Percentiles rank a stretch among this genome's conserved stretches.
Conservation (phyloP, 2,888 invertebrate species). For the Harmothoe impar region DNA sequence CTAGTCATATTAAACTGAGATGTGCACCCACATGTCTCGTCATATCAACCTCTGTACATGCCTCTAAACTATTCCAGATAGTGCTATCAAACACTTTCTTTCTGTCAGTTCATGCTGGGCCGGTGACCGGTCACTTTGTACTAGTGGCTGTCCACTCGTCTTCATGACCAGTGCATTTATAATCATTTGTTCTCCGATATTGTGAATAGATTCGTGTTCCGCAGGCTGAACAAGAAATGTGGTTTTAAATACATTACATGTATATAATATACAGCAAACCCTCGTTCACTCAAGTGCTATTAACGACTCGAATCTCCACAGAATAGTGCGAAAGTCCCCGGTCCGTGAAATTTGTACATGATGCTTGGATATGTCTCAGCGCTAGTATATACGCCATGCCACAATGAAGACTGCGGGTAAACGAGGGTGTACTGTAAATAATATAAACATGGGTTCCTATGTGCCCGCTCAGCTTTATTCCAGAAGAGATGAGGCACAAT, state of each 20-base stretch:
- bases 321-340: too few relatives aligned
- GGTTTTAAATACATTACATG: conserved; percentile 21
- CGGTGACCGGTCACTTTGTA: not conserved
- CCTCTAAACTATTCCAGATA: too few relatives aligned
- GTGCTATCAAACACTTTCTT: not conserved
- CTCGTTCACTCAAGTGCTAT: conserved; percentile 12
- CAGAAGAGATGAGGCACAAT: conserved; percentile 18
- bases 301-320: not conserved
- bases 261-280: conserved; percentile 19
- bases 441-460: not conserved
- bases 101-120: not conserved
- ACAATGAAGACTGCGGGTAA: not conserved
- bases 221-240: conserved; percentile 4
- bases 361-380: not conserved
- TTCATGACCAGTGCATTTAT: not conserved
- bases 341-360: not conserved
- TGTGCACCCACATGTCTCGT: too few relatives aligned
- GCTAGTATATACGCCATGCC: not conserved
- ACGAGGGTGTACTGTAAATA: conserved; percentile 42
- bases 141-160: not conserved
- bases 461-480: not conserved
- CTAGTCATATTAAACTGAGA: too few relatives aligned
- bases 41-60: too few relatives aligned
- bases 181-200: conserved; percentile 5
- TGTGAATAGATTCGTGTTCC: conserved; percentile 34